A percentile compares a stretch with the other conserved stretches of the same genome.
Conservation (phyloP, 1,140 invertebrate species). For the Apis cerana region DNA sequence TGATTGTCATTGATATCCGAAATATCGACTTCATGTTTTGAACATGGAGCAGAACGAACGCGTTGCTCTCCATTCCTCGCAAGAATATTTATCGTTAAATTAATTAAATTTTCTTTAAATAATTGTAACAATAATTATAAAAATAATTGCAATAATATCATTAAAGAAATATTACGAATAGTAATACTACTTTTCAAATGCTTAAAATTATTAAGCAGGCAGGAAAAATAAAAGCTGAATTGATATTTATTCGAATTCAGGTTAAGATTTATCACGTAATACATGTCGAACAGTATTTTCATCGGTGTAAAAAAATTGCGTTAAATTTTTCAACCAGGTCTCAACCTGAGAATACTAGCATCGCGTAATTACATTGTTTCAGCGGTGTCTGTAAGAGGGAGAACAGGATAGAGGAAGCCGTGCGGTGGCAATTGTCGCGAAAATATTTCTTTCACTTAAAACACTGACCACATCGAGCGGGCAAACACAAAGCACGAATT, state of each 20-base stretch:
- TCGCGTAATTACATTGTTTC: constrained; percentile 1
- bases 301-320: neutral
- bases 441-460: constrained; percentile 33
- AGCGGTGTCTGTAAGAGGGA: too few species aligned
- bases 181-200: too few species aligned
- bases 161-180: too few species aligned
- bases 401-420: neutral
- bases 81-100: too few species aligned
- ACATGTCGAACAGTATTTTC: neutral
- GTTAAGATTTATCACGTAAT: neutral
- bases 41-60: too few species aligned
- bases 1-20: too few species aligned
- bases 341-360: neutral
- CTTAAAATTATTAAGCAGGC: too few species aligned
- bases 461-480: neutral
- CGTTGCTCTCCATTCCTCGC: too few species aligned
- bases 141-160: too few species aligned
- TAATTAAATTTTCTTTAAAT: too few species aligned
- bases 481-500: constrained; percentile 43
- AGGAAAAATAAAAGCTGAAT: neutral
- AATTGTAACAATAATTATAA: too few species aligned
- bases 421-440: neutral
- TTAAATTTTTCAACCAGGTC: neutral
- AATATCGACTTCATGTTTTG: too few species aligned
- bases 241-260: neutral